phyloP scores from a whole-genome alignment of 2,797 vertebrate genomes.

The Psittacula echo region DNA sequence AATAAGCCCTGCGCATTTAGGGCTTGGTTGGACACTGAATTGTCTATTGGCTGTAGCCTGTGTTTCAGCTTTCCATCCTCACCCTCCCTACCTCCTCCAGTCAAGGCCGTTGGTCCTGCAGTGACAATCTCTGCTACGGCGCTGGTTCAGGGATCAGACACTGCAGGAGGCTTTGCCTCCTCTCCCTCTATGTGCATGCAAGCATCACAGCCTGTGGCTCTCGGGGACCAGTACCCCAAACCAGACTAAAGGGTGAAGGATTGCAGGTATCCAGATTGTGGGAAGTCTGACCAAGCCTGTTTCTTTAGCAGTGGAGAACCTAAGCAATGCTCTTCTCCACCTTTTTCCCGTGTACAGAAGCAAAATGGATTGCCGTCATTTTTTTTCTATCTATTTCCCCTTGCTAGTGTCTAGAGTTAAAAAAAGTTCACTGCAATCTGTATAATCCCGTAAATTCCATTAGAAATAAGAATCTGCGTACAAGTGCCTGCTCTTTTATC shows the following conservation, averaged over 20 bases:
- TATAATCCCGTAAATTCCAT: background rate
- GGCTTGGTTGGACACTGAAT: background rate
- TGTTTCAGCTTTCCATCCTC: background rate
- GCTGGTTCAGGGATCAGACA: background rate
- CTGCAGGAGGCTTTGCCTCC: background rate
- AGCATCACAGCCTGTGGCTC: background rate
- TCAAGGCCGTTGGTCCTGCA: background rate
- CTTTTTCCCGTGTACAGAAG: background rate
- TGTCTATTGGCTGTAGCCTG: background rate
- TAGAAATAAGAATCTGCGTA: background rate
- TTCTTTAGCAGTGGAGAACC: background rate
- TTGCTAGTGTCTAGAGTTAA: background rate
- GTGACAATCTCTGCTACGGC: background rate
- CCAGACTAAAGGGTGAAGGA: background rate
- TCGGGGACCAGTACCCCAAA: accelerated
- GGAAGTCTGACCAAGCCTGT: background rate
- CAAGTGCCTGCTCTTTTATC: background rate
- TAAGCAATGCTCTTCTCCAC: background rate
- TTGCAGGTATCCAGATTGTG: accelerated
- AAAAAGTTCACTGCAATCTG: background rate
- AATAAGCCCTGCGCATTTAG: background rate
- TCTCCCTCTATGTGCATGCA: accelerated
- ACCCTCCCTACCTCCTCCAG: background rate
- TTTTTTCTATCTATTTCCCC: background rate
- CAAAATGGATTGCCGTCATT: background rate